Evolutionary conservation across 1,140 invertebrate species (phyloP).

Genomic region (Lucilia sericata): DNA sequence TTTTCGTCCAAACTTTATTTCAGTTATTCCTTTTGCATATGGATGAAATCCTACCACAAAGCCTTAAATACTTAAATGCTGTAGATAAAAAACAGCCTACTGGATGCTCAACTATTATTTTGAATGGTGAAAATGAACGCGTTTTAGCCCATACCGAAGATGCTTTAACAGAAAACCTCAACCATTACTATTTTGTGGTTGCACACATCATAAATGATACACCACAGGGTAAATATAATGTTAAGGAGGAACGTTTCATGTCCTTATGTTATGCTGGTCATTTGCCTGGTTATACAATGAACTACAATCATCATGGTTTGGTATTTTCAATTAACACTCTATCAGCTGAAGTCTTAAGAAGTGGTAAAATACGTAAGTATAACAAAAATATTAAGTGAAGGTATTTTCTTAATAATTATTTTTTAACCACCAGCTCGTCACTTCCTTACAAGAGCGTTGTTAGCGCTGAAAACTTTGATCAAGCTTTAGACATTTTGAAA

Average conservation of each 20-base stretch:
- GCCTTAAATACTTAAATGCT: constrained; percentile 69
- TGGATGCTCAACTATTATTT: constrained; percentile 82
- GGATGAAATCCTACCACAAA: constrained; percentile 80
- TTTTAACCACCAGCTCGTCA: constrained; percentile 77
- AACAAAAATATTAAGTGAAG: too few relatives aligned
- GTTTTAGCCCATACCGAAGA: constrained; percentile 89
- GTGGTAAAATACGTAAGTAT: constrained; percentile 83
- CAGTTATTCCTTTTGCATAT: constrained; percentile 87
- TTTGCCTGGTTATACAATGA: constrained; percentile 90
- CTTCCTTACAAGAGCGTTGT: constrained; percentile 81
- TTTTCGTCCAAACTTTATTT: too few relatives aligned
- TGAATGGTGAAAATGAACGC: constrained; percentile 75
- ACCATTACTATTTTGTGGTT: constrained; percentile 84
- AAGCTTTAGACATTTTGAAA: constrained; percentile 77
- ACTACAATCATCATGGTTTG: constrained; percentile 84
- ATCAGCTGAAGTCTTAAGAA: constrained; percentile 75
- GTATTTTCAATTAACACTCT: constrained; percentile 87
- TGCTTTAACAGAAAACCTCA: constrained; percentile 78
- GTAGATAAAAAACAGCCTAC: constrained; percentile 72
- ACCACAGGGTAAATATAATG: constrained; percentile 75
- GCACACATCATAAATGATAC: constrained; percentile 78
- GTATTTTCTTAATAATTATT: not conserved
- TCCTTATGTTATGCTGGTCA: constrained; percentile 90
- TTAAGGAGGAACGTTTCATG: constrained; percentile 82
- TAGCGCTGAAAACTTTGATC: constrained; percentile 77